Evolutionary conservation across 2,888 invertebrate genomes (phyloP), one percentile per base, ranked within the genome.

Genomic region (Caenorhabditis panamensis): DNA sequence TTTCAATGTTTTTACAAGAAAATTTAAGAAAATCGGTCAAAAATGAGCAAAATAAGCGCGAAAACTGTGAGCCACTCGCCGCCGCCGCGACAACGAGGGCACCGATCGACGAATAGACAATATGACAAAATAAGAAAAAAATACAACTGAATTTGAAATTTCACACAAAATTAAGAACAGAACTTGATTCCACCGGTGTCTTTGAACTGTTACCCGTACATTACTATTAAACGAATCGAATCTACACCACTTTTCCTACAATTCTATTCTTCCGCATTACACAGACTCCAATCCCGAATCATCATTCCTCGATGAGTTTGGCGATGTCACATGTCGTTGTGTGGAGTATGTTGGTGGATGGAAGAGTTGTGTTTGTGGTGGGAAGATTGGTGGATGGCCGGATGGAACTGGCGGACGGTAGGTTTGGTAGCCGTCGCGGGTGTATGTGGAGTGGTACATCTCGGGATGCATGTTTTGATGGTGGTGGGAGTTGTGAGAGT

Each of bases 281-380:
- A 86, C 84, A 5, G 84, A 85, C 49, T 85, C 86, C 36, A 86
- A 71, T 28, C 86, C 86, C 22, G 86, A 86, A 69, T 86, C 86
- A 41, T 85, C 84, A 58, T 84, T 76, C 9, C 79, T 49, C 13
- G 78, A 72, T 8, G 79, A 79, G 41, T 63, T 58, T 18, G 79
- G 79, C 26, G 79, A 79, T 9, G 73, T 79, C n/a, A 79, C 64
- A 28, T 62, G 68, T n/a, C 73, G 62, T 26, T 66, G 62, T 31
- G 78, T 68, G 11, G 79, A 79, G 41, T 78, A 67, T 24, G 79
- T 82, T 22, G 82, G 81, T 5, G 81, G 79, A 37, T 84, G 84
- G 51, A 68, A 84, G 22, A 86, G 58, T 53, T 83, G 80, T 2
- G 86, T 83, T 64, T 79, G 78, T 36, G 78, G 86, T 2, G 83